Conservation (phyloP, 2,888 invertebrate species). For the Biston stratarius region DNA sequence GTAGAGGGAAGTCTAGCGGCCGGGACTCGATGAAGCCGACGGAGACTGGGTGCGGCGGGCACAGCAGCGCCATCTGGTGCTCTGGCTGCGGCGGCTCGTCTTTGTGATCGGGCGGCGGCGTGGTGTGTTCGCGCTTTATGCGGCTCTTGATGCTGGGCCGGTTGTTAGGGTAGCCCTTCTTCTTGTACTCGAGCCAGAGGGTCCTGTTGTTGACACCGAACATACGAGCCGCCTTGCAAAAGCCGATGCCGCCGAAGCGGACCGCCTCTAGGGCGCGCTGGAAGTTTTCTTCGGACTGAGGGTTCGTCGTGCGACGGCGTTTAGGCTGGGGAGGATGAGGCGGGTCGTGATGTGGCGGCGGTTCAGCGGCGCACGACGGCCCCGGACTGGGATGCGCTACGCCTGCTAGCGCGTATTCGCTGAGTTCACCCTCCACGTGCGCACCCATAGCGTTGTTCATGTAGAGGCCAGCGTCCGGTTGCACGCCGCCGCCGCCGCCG, state of each 20-base stretch:
- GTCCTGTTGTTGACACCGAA: conserved; percentile 95
- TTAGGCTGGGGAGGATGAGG: conserved; percentile 78
- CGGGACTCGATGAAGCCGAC: conserved; percentile 91
- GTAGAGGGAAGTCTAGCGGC: conserved; percentile 89
- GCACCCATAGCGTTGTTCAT: conserved; percentile 83
- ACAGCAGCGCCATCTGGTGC: conserved; percentile 85
- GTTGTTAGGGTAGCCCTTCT: conserved; percentile 93
- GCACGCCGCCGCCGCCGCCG: conserved; percentile 64
- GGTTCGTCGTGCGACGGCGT: conserved; percentile 91
- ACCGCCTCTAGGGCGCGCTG: conserved; percentile 93
- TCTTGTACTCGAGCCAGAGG: conserved; percentile 94
- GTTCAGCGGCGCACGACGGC: conserved; percentile 73
- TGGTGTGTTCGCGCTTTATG: conserved; percentile 89
- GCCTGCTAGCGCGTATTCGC: conserved; percentile 72
- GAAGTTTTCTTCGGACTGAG: conserved; percentile 94
- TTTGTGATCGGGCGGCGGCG: conserved; percentile 87
- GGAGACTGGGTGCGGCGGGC: conserved; percentile 88
- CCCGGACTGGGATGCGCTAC: conserved; percentile 76
- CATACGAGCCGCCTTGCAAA: conserved; percentile 94
- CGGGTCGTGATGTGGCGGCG: conserved; percentile 60
- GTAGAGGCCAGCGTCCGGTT: conserved; percentile 86
- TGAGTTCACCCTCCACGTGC: conserved; percentile 68
- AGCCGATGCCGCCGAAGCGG: conserved; percentile 93
- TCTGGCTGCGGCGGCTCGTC: conserved; percentile 66
- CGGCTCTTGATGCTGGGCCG: conserved; percentile 92